Percentiles rank a stretch among this genome's conserved stretches.
phyloP scores from a whole-genome alignment of 1,140 invertebrate genomes.

The Tetraneura akinire region DNA sequence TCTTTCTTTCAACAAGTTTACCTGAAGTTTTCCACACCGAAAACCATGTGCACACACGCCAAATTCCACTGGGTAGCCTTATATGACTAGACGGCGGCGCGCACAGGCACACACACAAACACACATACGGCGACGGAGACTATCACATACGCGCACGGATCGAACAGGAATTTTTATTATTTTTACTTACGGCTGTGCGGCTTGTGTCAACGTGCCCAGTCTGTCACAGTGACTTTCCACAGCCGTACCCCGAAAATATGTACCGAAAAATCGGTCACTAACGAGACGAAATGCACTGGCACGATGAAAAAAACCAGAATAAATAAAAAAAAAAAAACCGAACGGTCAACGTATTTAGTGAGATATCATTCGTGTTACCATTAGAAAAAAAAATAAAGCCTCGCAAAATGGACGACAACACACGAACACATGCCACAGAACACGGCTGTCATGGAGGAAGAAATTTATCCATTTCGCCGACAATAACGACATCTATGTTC shows the following conservation, averaged over 20 bases:
- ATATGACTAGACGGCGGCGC: conserved; percentile 16
- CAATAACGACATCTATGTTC: conserved; percentile 2
- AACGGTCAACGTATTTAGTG: conserved; percentile 35
- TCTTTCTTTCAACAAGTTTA: neutral
- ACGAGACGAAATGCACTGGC: neutral
- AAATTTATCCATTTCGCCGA: neutral
- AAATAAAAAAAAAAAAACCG: conserved; percentile 15
- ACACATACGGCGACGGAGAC: neutral
- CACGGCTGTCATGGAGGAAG: conserved; percentile 52
- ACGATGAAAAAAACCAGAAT: neutral
- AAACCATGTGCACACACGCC: conserved; percentile 40
- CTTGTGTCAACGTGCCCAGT: conserved; percentile 5
- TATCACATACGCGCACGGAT: neutral
- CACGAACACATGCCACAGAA: conserved; percentile 68
- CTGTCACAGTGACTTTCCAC: neutral
- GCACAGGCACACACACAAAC: neutral
- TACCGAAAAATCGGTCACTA: neutral
- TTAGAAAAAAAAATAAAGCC: conserved; percentile 62
- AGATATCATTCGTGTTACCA: conserved; percentile 31
- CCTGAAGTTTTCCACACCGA: neutral
- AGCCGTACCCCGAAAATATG: neutral
- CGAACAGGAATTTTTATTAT: neutral
- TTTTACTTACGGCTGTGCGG: neutral
- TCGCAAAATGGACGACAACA: conserved; percentile 70
- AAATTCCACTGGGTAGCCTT: conserved; percentile 38